phyloP scores from a whole-genome alignment of 2,888 invertebrate species.

The Drosophila siamana region DNA sequence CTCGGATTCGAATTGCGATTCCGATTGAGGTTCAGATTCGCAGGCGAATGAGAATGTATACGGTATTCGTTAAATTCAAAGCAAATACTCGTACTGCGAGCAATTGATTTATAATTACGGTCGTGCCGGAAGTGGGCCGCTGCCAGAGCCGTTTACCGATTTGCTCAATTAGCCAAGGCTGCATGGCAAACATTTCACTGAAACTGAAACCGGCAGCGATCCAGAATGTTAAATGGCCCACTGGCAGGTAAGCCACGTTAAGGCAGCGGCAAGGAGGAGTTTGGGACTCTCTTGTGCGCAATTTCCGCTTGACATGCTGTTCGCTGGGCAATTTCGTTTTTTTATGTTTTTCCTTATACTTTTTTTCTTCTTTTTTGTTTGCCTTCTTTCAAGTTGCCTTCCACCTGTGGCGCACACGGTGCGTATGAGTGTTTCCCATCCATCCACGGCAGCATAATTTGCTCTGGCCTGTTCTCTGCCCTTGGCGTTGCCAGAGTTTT shows the following conservation, averaged over 20 bases:
- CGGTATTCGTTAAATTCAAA: constrained; percentile 46
- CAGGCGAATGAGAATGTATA: constrained; percentile 6
- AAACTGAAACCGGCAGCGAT: constrained; percentile 40
- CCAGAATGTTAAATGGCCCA: constrained; percentile 36
- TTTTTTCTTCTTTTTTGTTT: constrained; percentile 14
- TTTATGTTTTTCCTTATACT: constrained; percentile 9
- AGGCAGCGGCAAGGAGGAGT: background rate
- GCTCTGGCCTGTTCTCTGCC: constrained; percentile 19
- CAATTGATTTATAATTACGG: constrained; percentile 78
- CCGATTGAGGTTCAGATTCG: background rate
- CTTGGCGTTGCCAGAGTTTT: constrained; percentile 30
- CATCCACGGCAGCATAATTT: constrained; percentile 43
- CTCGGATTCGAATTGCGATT: constrained; percentile 22
- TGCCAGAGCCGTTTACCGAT: constrained; percentile 54
- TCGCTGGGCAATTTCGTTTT: constrained; percentile 54
- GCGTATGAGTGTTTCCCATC: constrained; percentile 45
- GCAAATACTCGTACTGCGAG: constrained; percentile 49
- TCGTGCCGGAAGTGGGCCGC: constrained; percentile 50
- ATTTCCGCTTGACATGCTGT: constrained; percentile 67
- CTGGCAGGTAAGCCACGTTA: constrained; percentile 1
- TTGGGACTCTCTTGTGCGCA: constrained; percentile 38
- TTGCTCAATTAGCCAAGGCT: constrained; percentile 71
- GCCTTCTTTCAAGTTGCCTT: constrained; percentile 60
- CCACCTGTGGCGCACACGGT: constrained; percentile 71
- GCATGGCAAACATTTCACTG: constrained; percentile 36